These are phyloP conservation scores for Leucophenga maculata DNA, from an alignment of 2,888 invertebrate species.

Conservation along the genomic window DNA sequence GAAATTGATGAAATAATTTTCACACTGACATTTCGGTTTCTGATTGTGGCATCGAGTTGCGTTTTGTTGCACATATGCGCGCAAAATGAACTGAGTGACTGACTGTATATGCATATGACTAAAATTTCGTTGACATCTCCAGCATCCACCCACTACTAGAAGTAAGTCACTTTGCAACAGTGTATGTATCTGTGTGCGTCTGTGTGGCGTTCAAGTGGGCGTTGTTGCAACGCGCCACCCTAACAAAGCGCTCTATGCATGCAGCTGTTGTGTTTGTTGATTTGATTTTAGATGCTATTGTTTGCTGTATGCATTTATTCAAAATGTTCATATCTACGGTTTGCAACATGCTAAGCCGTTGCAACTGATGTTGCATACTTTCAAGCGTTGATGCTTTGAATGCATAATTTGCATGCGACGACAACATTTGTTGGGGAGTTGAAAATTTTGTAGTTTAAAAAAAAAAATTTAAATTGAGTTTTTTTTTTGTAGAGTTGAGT, in stretches of 20 bases:
- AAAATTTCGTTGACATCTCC: not conserved
- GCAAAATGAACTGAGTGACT: conserved; percentile 24
- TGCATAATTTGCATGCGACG: no score
- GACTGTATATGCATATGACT: not conserved
- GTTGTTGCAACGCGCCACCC: not conserved
- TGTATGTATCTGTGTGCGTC: no score
- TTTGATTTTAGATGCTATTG: not conserved
- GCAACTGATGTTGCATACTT: conserved; percentile 8
- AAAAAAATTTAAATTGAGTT: no score
- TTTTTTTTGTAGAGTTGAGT: no score
- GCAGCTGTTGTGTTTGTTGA: not conserved
- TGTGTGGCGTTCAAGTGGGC: not conserved
- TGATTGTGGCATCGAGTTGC: conserved; percentile 43
- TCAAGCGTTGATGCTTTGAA: no score
- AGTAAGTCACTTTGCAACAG: conserved; percentile 40
- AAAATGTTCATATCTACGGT: not conserved
- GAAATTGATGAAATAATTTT: conserved; percentile 66
- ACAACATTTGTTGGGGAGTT: not conserved
- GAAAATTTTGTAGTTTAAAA: not conserved
- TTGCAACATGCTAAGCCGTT: conserved; percentile 22
- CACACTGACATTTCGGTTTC: conserved; percentile 56
- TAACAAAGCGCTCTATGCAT: not conserved
- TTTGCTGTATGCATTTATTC: no score
- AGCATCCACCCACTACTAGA: conserved; percentile 50
- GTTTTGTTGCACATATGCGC: conserved; percentile 16